Evolutionary conservation across 2,797 vertebrate species (phyloP).

Genomic region (Knipowitschia caucasica): DNA sequence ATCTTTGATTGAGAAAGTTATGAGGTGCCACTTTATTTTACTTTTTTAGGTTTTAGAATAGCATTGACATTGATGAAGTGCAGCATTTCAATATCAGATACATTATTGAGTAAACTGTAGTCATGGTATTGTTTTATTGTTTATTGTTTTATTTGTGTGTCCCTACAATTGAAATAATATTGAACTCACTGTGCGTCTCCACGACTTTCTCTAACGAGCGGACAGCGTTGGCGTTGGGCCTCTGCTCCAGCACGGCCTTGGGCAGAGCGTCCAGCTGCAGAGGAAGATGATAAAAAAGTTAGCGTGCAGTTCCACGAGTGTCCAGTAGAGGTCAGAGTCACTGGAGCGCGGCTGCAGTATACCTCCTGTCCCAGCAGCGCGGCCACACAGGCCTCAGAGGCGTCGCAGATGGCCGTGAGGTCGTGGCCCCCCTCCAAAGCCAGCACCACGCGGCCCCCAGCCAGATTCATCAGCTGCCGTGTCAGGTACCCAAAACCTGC

Average conservation of each 20-base stretch:
- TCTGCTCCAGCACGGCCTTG: constrained; percentile 85
- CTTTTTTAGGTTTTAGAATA: too few species aligned
- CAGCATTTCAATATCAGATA: too few species aligned
- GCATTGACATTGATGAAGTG: too few species aligned
- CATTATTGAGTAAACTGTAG: too few species aligned
- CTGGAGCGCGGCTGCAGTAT: constrained; percentile 48
- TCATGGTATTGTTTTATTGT: not conserved
- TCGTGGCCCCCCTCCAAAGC: constrained; percentile 95
- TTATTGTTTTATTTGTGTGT: not conserved
- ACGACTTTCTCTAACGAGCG: constrained; percentile 90
- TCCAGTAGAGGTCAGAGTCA: constrained; percentile 12
- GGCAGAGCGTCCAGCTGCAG: constrained; percentile 86
- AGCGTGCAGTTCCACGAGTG: not conserved
- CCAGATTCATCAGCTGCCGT: constrained; percentile 91
- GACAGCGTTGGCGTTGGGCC: constrained; percentile 86
- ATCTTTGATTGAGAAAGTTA: too few species aligned
- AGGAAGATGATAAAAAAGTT: constrained; percentile 2
- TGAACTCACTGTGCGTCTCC: constrained; percentile 88
- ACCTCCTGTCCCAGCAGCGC: constrained; percentile 91
- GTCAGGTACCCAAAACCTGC: constrained; percentile 94
- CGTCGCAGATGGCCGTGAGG: constrained; percentile 94
- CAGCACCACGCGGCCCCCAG: constrained; percentile 86
- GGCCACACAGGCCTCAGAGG: constrained; percentile 91
- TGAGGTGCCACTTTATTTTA: too few species aligned
- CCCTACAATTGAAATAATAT: too few species aligned